Base-by-base conservation (phyloP, 2,113 vertebrate genomes). In the Epinephelus lanceolatus region DNA sequence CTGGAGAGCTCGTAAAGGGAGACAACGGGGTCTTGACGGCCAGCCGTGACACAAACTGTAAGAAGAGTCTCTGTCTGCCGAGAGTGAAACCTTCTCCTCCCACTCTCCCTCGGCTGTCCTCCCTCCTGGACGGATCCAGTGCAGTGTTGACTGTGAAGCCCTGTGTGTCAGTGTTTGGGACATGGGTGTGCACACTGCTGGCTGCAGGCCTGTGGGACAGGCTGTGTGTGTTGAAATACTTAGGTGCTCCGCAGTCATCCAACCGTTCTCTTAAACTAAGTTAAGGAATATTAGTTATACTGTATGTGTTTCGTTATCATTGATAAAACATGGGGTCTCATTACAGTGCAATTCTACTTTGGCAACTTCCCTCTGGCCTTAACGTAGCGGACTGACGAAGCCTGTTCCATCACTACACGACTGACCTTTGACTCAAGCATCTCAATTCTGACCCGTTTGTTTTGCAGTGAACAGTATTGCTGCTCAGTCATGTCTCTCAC, bases 1-100 rank as follows among this genome's bases (percentile, higher is more conserved):
- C 95, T 99, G 94, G 98, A 99, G 94, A 99, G 96, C 94, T 99
- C 97, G 85, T 97, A 95, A 89, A 84, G 19, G 60, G 66, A 71
- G 71, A 80, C 71, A 53, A 70, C 80, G 72, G 67, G 63, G 23
- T 78, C 60, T 78, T 40, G 81, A 70, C 72, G 40, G 71, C 52
- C 15, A 55, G 63, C 78, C 49, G 52, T 63, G 51, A 76, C 71
- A 76, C 67, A 83, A 89, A 93, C 85, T 86, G 73, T 70, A 61
- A 78, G 70, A 77, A 56, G 84, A 71, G 77, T 77, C 74, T 80
- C 55, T 71, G 79, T 80, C 72, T 69, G 57, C 57, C 59, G 25
- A 67, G 75, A 65, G 72, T 30, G 78, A 75, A 80, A 67, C 33
- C 49, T 49, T 57, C 15, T 72, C 62, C 57, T 72, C 62, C 57